These are phyloP conservation scores for Cossypha polioptera DNA, from an alignment of 2,797 vertebrate genomes.

Conservation along the genomic window DNA sequence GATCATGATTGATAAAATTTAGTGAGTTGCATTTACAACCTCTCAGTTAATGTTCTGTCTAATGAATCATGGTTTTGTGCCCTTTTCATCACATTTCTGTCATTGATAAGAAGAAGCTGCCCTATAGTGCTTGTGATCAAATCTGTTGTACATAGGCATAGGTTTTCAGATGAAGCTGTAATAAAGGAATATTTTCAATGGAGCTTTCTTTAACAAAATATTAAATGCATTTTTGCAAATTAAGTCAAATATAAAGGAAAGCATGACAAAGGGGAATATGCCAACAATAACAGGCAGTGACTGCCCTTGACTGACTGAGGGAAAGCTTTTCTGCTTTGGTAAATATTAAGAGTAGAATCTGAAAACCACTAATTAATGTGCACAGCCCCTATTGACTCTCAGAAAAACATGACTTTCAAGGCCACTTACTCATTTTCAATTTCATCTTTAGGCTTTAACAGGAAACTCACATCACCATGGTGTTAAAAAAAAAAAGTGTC, in stretches of 20 bases:
- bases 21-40: background rate
- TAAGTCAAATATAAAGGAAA: background rate
- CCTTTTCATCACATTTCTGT: background rate
- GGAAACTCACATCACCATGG: background rate
- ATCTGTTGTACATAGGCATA: background rate
- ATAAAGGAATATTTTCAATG: background rate
- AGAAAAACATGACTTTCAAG: background rate
- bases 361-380: conserved; percentile 28
- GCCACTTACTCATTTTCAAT: conserved; percentile 2
- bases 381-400: background rate
- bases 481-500: background rate
- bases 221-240: background rate
- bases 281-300: background rate
- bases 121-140: background rate
- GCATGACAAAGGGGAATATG: background rate
- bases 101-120: background rate
- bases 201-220: background rate
- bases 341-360: conserved; percentile 31
- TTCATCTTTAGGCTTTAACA: background rate
- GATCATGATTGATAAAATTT: background rate
- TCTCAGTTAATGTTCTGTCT: background rate
- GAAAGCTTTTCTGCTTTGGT: conserved; percentile 9
- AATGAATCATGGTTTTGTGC: background rate
- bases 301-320: background rate
- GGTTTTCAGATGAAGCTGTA: background rate